Evolutionary conservation across 2,113 vertebrate species (phyloP).

Genomic region (Motacilla alba): DNA sequence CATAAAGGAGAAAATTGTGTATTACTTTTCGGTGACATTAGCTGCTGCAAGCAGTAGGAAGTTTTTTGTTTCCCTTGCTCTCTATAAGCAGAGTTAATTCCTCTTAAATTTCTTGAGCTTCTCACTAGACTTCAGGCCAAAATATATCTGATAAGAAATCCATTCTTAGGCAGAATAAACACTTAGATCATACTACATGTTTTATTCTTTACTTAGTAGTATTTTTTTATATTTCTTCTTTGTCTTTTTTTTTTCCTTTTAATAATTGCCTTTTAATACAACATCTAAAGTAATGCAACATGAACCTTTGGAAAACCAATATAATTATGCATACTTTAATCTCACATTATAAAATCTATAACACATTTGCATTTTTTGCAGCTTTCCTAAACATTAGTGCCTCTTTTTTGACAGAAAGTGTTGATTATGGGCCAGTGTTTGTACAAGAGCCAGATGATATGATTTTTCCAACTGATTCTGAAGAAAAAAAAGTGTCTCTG

Average conservation of each 20-base stretch:
- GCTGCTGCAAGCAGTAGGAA: not conserved
- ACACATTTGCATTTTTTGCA: not conserved
- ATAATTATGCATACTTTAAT: not conserved
- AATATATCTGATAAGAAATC: not conserved
- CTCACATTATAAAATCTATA: not conserved
- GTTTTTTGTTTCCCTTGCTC: not conserved
- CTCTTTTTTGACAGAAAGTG: slow-evolving; percentile 74
- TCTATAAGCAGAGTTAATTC: not conserved
- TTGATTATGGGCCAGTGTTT: slow-evolving; percentile 92
- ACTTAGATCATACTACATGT: not conserved
- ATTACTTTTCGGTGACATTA: not conserved
- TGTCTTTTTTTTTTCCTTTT: not conserved
- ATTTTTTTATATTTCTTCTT: not conserved
- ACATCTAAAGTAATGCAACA: not conserved
- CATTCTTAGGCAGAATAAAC: not conserved
- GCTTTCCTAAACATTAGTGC: not conserved
- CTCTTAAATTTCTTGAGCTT: not conserved
- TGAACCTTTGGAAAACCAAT: not conserved
- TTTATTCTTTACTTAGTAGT: not conserved
- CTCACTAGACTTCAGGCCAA: not conserved
- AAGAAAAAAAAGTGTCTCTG: slow-evolving; percentile 90
- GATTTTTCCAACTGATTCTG: slow-evolving; percentile 86
- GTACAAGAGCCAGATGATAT: slow-evolving; percentile 87
- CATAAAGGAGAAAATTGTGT: not conserved
- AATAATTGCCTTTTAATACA: not conserved